Conservation (phyloP, 2,888 invertebrate species). For the Palloptera scutellata region DNA sequence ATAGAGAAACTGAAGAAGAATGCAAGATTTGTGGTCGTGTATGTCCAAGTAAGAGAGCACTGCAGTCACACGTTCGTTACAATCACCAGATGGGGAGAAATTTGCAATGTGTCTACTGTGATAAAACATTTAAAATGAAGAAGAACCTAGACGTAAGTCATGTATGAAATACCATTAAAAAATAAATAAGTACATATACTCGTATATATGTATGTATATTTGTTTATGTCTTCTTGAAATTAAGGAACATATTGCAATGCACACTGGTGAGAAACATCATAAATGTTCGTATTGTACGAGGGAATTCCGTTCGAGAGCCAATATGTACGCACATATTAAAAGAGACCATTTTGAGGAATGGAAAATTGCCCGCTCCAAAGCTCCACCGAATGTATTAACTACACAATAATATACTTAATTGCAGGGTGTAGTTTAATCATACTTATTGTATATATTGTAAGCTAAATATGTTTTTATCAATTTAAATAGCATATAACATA, state of each 20-base stretch:
- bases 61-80: not conserved
- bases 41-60: not conserved
- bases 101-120: not conserved
- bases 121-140: not conserved
- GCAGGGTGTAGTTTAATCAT: constrained; percentile 22
- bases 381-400: too few relatives aligned
- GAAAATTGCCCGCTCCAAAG: too few relatives aligned
- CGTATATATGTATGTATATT: too few relatives aligned
- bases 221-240: too few relatives aligned
- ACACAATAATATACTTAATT: constrained; percentile 24
- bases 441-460: too few relatives aligned
- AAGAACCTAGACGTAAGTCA: not conserved
- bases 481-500: too few relatives aligned
- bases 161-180: too few relatives aligned
- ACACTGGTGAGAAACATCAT: not conserved
- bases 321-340: not conserved
- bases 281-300: not conserved
- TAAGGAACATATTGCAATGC: not conserved
- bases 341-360: not conserved
- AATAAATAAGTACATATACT: too few relatives aligned
- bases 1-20: too few relatives aligned
- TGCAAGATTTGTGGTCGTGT: constrained; percentile 1
- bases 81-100: not conserved
- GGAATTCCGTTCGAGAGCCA: not conserved
- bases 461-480: too few relatives aligned